Evolutionary conservation across 2,888 invertebrate genomes (phyloP), one percentile per base, ranked within the genome.

Genomic region (Cyclophora albipunctata): DNA sequence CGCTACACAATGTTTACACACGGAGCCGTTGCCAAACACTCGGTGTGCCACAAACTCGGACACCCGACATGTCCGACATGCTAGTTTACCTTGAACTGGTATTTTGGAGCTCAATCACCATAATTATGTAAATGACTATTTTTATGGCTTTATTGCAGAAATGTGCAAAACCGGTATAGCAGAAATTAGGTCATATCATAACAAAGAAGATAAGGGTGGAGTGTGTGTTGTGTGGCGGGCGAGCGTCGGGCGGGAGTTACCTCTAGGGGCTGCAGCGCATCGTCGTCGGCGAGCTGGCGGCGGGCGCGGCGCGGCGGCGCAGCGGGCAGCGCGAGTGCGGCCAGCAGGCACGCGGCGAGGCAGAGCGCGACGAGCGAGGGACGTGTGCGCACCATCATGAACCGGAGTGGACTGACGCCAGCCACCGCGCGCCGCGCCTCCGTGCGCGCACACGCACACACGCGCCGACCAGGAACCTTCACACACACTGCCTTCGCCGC

Each of bases 241-340:
- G 44, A 20, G 33, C 34, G 45, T 46, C 4, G 5, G 4, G 4
- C 37, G 44, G 5, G 50, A 64, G 70, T 58, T 70, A 87, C 87
- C 69, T 87, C 80, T 48, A 86, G 71, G 50, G 86, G 86, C 70
- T 85, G 86, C 62, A 86, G 73, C 7, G 77, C 54, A 64, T 84
- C 67, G 66, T 84, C 85, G 58, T 80, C 82, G 55, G 76, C 72
- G 59, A 87, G 81, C 64, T 87, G 87, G 3, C 86, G 69, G 63
- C 81, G 77, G 45, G 42, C 34, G 52, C 51, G 37, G 3, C 34
- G 1, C 43, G 5, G 20, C 5, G 43, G 43, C 6, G 43, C 43
- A 34, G 43, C 20, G 42, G 20, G 1, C 33, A 7, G 61, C 55
- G 67, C 59, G 35, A 66, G 56, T 37, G 69, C 64, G 51, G 62